A percentile compares a stretch with the other conserved stretches of the same genome.
Evolutionary conservation across 2,113 vertebrate species (phyloP).

Genomic region (Alethe castanea): DNA sequence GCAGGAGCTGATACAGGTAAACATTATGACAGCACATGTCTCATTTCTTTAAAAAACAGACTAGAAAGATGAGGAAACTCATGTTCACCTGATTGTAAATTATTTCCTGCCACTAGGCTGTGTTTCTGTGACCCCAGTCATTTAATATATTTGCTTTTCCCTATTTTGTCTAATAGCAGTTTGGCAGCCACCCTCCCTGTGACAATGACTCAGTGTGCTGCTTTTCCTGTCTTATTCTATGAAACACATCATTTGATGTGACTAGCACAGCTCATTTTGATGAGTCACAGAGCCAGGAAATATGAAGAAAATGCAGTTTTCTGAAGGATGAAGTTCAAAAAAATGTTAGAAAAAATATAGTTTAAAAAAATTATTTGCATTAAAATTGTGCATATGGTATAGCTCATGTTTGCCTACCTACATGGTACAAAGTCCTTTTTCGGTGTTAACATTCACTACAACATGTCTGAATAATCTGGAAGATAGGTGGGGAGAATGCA

Average conservation of each 20-base stretch:
- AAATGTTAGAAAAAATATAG: background rate
- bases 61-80: background rate
- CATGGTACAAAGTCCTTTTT: background rate
- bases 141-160: background rate
- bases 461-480: background rate
- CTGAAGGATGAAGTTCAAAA: background rate
- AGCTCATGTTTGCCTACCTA: background rate
- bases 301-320: background rate
- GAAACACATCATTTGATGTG: slow-evolving; percentile 2
- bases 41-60: background rate
- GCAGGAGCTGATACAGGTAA: background rate
- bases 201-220: slow-evolving; percentile 16
- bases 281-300: slow-evolving; percentile 40
- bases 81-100: background rate
- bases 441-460: background rate
- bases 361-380: background rate
- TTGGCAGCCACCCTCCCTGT: background rate
- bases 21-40: background rate
- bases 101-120: background rate
- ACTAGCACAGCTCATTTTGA: slow-evolving; percentile 32
- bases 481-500: background rate
- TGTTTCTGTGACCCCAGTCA: slow-evolving; percentile 7
- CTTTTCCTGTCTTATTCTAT: slow-evolving; percentile 22
- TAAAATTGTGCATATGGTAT: background rate
- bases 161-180: background rate